Evolutionary conservation across 2,888 invertebrate genomes (phyloP).

Genomic region (Smittia sp.): DNA sequence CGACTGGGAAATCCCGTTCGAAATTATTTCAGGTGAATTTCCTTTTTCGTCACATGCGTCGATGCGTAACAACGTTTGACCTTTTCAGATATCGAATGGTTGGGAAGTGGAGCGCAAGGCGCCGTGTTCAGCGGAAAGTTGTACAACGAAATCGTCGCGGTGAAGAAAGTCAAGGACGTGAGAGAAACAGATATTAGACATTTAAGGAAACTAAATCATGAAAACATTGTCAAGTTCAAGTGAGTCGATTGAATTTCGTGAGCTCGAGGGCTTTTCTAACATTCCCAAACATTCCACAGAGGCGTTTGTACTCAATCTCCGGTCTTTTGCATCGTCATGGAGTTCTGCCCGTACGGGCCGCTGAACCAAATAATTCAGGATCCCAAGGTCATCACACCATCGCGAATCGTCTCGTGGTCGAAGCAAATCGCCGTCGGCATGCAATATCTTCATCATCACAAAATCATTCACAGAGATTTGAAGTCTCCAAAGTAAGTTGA

Average conservation of each 20-base stretch:
- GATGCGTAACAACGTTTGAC: background rate
- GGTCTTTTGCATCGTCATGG: conserved; percentile 95
- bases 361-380: conserved; percentile 85
- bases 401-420: conserved; percentile 85
- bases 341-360: conserved; percentile 94
- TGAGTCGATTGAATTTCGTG: conserved; percentile 44
- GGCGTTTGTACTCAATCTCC: conserved; percentile 93
- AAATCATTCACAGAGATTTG: conserved; percentile 96
- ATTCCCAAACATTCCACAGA: conserved; percentile 54
- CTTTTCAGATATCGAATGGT: conserved; percentile 71
- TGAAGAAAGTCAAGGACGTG: conserved; percentile 91
- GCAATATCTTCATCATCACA: conserved; percentile 92
- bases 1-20: conserved; percentile 91
- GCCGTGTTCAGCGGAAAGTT: conserved; percentile 88
- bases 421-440: conserved; percentile 95
- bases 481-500: conserved; percentile 97
- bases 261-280: background rate
- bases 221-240: conserved; percentile 81
- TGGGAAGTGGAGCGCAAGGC: conserved; percentile 95
- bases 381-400: conserved; percentile 73
- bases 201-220: conserved; percentile 86
- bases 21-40: conserved; percentile 62
- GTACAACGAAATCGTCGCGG: conserved; percentile 83
- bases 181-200: conserved; percentile 92
- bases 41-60: background rate